Evolutionary conservation across 1,140 invertebrate genomes (phyloP), one percentile per base, ranked within the genome.

Genomic region (Hestina assimilis): DNA sequence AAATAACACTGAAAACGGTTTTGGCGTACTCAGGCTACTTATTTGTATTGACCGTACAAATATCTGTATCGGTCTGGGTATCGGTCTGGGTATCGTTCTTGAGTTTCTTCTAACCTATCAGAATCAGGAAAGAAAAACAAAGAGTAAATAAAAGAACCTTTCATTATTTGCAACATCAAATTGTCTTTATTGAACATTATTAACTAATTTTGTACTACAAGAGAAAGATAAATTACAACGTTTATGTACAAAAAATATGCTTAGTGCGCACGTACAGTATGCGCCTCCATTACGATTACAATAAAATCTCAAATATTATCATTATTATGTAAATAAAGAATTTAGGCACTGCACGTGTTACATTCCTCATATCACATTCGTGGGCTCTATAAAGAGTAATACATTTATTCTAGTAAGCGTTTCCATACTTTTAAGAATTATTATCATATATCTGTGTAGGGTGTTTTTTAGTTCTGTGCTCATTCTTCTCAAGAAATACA

Each of bases 181-280:
- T 72, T 83, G 84, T 87, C 84, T 87, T 87, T 87, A 87, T 87
- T 87, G 72, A 79, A 75, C 52, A 75, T 83, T 76, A 78, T 60
- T 63, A 75, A 80, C 78, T 84, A 83, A 80, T 72, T 86, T 86
- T 85, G 79, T 86, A 84, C 84, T 86, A 87, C 78, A 75, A 84
- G 81, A 87, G 73, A 86, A 83, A 86, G 72, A 71, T 78, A 63
- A 69, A 61, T 72, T 72, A 69, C 56, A 54, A 74, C 54, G 24
- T 64, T 35, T 81, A 85, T 81, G 69, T 83, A 83, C 80, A 85
- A 81, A 85, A 83, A 82, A 83, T 76, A 74, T 72, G 50, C 66
- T 69, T 58, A 62, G 59, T 59, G 66, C 61, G 68, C 69, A 66
- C 61, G 68, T 64, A 70, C 59, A 72, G 56, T 72, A 66, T 65